phyloP scores from a whole-genome alignment of 2,113 vertebrate species.

The Gorsachius goisagi region DNA sequence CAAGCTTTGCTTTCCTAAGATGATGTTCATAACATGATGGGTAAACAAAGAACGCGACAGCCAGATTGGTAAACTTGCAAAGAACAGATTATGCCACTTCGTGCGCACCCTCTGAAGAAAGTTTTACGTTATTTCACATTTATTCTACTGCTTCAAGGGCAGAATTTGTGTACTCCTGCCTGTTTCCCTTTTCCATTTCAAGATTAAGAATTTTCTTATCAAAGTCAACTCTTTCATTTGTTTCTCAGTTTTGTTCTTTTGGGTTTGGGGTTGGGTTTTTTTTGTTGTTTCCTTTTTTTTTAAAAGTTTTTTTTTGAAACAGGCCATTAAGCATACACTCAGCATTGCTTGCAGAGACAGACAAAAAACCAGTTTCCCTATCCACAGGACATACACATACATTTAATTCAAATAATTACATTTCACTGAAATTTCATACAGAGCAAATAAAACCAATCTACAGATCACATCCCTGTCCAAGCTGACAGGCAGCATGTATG shows the following conservation, averaged over 20 bases:
- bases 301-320: neutral
- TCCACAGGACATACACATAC: neutral
- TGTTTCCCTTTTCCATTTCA: neutral
- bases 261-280: neutral
- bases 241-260: neutral
- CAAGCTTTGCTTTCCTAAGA: neutral
- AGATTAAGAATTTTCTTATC: neutral
- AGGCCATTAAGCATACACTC: neutral
- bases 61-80: neutral
- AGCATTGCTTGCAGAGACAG: neutral
- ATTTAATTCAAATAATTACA: neutral
- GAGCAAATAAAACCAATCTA: neutral
- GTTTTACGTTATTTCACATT: neutral
- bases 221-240: neutral
- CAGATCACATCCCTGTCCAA: neutral
- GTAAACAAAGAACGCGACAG: neutral
- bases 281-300: neutral
- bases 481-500: fast-evolving
- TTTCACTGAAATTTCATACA: no score
- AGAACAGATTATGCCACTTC: neutral
- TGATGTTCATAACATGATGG: neutral
- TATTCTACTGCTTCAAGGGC: neutral
- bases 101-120: neutral
- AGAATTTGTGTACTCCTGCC: neutral
- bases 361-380: neutral